Evolutionary conservation across 2,113 vertebrate genomes (phyloP), one percentile per base, ranked within the genome.

Genomic region (Pteronura brasiliensis): DNA sequence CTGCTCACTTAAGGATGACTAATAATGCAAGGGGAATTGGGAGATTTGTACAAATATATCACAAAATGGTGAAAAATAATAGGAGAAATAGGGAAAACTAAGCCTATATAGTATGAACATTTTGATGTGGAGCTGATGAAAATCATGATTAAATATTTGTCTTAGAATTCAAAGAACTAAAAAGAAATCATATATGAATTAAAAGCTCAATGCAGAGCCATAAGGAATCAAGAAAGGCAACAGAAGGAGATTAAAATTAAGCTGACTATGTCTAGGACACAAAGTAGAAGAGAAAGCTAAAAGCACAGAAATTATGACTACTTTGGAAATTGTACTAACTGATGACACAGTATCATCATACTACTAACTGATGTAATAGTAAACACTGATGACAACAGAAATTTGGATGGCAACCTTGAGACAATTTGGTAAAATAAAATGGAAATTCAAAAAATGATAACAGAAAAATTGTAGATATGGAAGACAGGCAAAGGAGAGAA

Each of bases 141-240:
- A 96, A 93, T 95, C 20, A 67, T 82, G 57, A 88, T n/a, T 88
- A 61, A 47, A 95, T 94, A 90, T 87, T 94, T 87, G 81, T 94
- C 63, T 74, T 95, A 96, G 80, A 83, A 65, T 69, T 80, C 61
- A 95, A 76, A 94, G 55, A 93, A 93, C 2, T 13, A 77, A 90
- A 88, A 93, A 85, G 39, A 74, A 84, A 4, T 59, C 36, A 34
- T 92, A 55, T 84, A 29, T 82, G 57, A 94, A 91, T 77, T 94
- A 85, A 77, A 36, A 93, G 39, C 42, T 72, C 74, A 92, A 36
- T 69, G 20, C 59, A 67, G 31, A 88, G 63, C 29, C 27, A 25
- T 25, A 88, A 96, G 7, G 72, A 95, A 94, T 82, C 36, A 77
- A 84, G 47, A 59, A 94, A 92, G 69, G 36, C n/a, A 92, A n/a